Evolutionary conservation across 2,113 vertebrate species (phyloP), one percentile per base, ranked within the genome.

Genomic region (Hippocampus comes): DNA sequence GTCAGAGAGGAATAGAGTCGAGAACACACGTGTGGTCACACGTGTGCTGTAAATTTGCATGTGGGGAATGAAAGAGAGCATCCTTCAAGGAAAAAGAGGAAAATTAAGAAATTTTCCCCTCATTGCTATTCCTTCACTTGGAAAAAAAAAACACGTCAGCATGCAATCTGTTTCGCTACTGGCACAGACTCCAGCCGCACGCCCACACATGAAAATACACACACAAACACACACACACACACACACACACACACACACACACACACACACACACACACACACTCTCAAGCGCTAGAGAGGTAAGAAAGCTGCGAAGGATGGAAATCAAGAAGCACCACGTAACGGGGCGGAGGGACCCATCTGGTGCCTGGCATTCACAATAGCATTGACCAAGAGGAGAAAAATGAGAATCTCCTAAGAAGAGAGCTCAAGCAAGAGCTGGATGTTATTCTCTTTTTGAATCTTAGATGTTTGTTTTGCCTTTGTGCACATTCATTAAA

Each of bases 131-230:
- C 75, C 68, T 82, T 75, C 73, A 79, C 56, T 78, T 64, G 67
- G 72, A 75, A 82, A 88, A 84, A 89, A 55, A 51, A 51, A 51
- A 51, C 60, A 89, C 86, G 88, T 88, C 88, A 90, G 75, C 83
- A 69, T 83, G 81, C 80, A 87, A 80, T 82, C 81, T 86, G 77
- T 85, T 87, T 77, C 78, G 85, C 85, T 82, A 72, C 85, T 83
- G 86, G 86, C 85, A 85, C 78, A 77, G 76, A 79, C 82, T 72
- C 48, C 73, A 84, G 70, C 77, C 87, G 82, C 73, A 82, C 80
- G 74, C 78, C 73, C 82, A 83, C 86, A 63, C 82, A 82, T 51
- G 17, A 51, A 51, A n/a, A 56, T 46, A 51, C 49, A 17, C 43
- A 46, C 48, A 17, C 48, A n/a, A n/a, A n/a, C n/a, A n/a, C n/a